phyloP scores from a whole-genome alignment of 2,888 invertebrate genomes.

The Notodonta dromedarius region DNA sequence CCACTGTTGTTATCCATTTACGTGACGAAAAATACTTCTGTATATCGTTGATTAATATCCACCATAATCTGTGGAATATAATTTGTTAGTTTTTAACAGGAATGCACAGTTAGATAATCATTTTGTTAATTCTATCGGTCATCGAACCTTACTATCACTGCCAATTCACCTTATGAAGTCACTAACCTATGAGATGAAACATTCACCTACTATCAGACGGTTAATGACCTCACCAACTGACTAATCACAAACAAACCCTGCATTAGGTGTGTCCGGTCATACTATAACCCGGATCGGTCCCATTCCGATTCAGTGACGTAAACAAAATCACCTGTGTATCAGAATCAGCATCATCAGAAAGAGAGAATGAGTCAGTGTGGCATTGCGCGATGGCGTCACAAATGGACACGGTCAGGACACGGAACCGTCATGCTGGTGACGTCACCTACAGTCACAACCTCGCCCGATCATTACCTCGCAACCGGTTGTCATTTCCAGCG shows the following conservation, averaged over 20 bases:
- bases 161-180: neutral
- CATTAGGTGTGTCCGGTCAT: neutral
- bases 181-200: neutral
- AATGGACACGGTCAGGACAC: slow-evolving; percentile 9
- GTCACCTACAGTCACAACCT: neutral
- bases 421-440: slow-evolving; percentile 13
- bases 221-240: neutral
- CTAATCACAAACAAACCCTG: neutral
- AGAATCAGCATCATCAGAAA: slow-evolving; percentile 9
- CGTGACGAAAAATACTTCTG: too few species aligned
- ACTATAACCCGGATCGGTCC: neutral
- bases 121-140: too few species aligned
- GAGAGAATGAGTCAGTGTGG: slow-evolving; percentile 23
- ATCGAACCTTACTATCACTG: neutral
- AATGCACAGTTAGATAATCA: neutral
- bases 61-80: too few species aligned
- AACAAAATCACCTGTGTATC: slow-evolving; percentile 10
- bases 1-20: too few species aligned
- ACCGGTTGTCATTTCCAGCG: slow-evolving; percentile 27
- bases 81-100: too few species aligned
- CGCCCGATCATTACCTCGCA: neutral
- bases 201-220: neutral
- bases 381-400: slow-evolving; percentile 19
- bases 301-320: slow-evolving; percentile 2
- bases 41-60: too few species aligned